Evolutionary conservation across 2,113 vertebrate species (phyloP).

Genomic region (Pteruthius melanotis): DNA sequence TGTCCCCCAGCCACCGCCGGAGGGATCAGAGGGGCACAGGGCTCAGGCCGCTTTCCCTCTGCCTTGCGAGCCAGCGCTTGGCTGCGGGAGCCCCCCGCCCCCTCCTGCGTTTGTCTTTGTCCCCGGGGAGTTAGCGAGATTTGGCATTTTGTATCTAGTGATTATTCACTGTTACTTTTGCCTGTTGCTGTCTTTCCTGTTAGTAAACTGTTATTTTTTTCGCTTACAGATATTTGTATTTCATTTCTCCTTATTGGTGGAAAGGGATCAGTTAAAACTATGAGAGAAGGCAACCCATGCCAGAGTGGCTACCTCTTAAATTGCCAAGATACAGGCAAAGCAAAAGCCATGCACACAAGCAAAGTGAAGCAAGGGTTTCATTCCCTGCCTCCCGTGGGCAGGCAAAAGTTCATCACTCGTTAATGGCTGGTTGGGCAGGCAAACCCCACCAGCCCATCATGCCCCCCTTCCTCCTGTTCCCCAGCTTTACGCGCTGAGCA

Average conservation of each 20-base stretch:
- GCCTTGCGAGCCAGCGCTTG: not conserved
- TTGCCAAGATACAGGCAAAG: not conserved
- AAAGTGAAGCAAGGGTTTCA: not conserved
- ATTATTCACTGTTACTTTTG: not conserved
- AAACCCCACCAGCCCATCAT: fast-evolving
- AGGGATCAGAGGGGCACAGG: fast-evolving
- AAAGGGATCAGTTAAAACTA: not conserved
- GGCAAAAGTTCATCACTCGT: not conserved
- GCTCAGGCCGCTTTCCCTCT: not conserved
- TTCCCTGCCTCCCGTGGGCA: not conserved
- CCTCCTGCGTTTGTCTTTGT: not conserved
- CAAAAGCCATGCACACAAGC: not conserved
- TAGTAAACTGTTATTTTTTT: not conserved
- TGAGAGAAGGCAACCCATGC: not conserved
- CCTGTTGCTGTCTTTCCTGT: not conserved
- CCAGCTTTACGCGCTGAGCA: fast-evolving
- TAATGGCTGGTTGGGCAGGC: fast-evolving
- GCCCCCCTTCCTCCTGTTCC: not conserved
- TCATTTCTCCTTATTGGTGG: not conserved
- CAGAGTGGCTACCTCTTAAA: not conserved
- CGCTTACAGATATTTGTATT: not conserved
- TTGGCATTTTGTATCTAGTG: not conserved
- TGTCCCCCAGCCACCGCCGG: not conserved
- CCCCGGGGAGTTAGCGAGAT: not conserved
- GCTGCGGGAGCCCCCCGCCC: not conserved